phyloP scores from a whole-genome alignment of 2,888 invertebrate species.

The Perdita meconis region DNA sequence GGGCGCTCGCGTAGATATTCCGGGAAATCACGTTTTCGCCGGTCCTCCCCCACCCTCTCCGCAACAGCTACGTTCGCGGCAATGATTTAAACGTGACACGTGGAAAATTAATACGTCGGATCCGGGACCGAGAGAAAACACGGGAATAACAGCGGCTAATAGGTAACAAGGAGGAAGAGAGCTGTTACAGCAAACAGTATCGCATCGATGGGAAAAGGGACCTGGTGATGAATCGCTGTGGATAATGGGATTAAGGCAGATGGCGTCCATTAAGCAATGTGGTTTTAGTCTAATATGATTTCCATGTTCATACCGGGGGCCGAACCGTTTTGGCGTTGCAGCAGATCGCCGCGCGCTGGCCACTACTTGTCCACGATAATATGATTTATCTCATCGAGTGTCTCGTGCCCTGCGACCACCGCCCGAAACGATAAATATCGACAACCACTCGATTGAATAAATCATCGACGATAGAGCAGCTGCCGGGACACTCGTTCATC shows the following conservation, averaged over 20 bases:
- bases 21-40: neutral
- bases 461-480: constrained; percentile 66
- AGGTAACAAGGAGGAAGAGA: constrained; percentile 33
- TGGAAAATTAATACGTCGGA: constrained; percentile 3
- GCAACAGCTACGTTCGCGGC: neutral
- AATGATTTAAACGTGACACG: constrained; percentile 6
- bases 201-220: constrained; percentile 37
- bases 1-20: neutral
- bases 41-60: neutral
- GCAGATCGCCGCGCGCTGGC: constrained; percentile 67
- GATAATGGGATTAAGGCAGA: constrained; percentile 61
- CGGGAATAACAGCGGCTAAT: constrained; percentile 13
- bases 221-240: constrained; percentile 48
- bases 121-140: constrained; percentile 7
- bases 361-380: constrained; percentile 74
- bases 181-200: constrained; percentile 51
- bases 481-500: constrained; percentile 39
- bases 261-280: constrained; percentile 65
- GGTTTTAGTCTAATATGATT: constrained; percentile 69
- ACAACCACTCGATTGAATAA: constrained; percentile 71
- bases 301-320: constrained; percentile 56
- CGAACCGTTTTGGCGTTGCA: constrained; percentile 62
- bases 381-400: constrained; percentile 72
- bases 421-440: constrained; percentile 69
- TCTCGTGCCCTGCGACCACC: constrained; percentile 49